Evolutionary conservation across 2,888 invertebrate species (phyloP).

Genomic region (Stenodera caucasica): DNA sequence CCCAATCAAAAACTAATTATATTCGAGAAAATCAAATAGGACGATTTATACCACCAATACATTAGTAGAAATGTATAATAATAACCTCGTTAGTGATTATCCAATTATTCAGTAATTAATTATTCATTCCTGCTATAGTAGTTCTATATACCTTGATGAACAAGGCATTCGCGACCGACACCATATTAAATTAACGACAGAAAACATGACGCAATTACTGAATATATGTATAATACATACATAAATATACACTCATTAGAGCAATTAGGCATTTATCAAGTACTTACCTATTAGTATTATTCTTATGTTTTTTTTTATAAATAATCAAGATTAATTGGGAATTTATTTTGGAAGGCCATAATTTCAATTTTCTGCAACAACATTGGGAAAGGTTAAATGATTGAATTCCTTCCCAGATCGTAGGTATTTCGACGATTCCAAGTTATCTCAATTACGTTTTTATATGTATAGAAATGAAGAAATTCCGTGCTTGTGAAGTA

Average conservation of each 20-base stretch:
- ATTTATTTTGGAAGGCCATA: no score
- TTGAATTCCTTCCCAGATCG: no score
- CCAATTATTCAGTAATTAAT: constrained; percentile 11
- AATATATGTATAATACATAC: background rate
- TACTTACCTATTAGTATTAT: no score
- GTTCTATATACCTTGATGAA: constrained; percentile 7
- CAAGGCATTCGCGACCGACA: background rate
- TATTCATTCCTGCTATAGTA: constrained; percentile 6
- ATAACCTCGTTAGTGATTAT: constrained; percentile 7
- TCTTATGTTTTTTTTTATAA: no score
- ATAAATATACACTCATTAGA: background rate
- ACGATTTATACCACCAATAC: constrained; percentile 1
- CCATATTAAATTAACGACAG: background rate
- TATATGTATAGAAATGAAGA: background rate
- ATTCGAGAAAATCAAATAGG: constrained; percentile 10
- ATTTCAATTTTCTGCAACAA: no score
- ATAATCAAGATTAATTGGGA: no score
- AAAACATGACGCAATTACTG: background rate
- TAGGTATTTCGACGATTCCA: no score
- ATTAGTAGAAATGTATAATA: constrained; percentile 3
- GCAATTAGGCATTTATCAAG: background rate
- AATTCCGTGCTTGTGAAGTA: background rate
- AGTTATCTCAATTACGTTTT: no score
- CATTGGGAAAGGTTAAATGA: no score
- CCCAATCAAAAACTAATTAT: constrained; percentile 4